Evolutionary conservation across 2,113 vertebrate genomes (phyloP).

Genomic region (Chamaea fasciata): DNA sequence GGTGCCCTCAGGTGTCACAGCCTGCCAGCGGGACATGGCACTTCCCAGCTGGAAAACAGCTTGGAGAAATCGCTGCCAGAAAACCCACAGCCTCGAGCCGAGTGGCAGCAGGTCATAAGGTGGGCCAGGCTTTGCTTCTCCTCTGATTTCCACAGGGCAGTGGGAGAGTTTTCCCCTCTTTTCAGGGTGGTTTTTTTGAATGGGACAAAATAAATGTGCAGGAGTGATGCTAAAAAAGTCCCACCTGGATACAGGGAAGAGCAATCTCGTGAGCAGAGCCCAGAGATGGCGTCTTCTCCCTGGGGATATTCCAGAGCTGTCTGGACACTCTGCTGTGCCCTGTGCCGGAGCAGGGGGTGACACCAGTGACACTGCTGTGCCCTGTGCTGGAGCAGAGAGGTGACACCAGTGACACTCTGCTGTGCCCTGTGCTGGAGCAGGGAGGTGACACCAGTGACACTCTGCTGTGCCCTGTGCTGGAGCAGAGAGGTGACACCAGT

Average conservation of each 20-base stretch:
- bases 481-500: no score
- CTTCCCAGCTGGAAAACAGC: background rate
- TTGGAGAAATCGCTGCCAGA: background rate
- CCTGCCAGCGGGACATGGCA: accelerated
- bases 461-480: no score
- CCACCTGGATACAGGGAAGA: background rate
- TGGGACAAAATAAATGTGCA: background rate
- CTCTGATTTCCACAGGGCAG: background rate
- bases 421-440: no score
- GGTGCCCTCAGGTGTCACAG: background rate
- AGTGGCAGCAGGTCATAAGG: background rate
- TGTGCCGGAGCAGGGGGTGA: background rate
- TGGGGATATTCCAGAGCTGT: background rate
- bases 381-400: background rate
- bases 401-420: background rate
- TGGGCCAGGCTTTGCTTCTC: background rate
- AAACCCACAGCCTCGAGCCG: accelerated
- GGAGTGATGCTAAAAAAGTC: background rate
- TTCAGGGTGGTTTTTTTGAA: background rate
- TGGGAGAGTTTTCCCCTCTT: background rate
- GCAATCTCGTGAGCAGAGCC: background rate
- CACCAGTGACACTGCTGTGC: background rate
- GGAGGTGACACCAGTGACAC: no score
- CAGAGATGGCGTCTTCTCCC: background rate
- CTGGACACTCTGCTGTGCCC: background rate